These are phyloP conservation scores for Nemotelus pantherinus DNA, from an alignment of 2,888 invertebrate genomes.

Conservation along the genomic window DNA sequence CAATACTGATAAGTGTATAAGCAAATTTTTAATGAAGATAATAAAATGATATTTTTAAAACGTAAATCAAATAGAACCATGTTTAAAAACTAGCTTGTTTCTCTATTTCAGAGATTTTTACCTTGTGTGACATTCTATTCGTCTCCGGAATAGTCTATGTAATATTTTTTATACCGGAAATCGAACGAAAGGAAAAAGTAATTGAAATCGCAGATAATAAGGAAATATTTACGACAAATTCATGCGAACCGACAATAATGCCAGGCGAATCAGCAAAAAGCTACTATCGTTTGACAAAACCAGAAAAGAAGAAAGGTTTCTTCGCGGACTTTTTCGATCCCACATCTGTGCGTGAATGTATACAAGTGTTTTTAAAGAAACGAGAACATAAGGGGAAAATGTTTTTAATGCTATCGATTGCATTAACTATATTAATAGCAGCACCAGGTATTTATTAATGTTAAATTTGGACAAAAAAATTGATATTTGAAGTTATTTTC, in stretches of 20 bases:
- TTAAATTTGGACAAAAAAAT: not conserved
- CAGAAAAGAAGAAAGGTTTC: conserved; percentile 52
- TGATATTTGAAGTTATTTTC: not conserved
- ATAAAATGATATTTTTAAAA: too few relatives aligned
- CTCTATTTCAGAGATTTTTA: conserved; percentile 59
- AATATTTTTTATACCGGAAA: conserved; percentile 61
- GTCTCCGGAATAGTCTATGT: conserved; percentile 61
- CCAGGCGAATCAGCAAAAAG: conserved; percentile 17
- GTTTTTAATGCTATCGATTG: conserved; percentile 56
- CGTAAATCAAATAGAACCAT: not conserved
- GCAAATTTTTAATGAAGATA: too few relatives aligned
- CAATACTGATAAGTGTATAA: conserved; percentile 1
- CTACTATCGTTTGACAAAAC: conserved; percentile 7
- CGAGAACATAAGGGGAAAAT: conserved; percentile 60
- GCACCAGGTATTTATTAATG: conserved; percentile 17
- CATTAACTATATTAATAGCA: conserved; percentile 48
- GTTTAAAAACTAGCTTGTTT: not conserved
- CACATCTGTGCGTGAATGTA: conserved; percentile 59
- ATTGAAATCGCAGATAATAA: conserved; percentile 48
- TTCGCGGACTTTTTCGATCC: conserved; percentile 62
- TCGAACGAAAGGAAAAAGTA: conserved; percentile 46
- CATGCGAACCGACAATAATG: conserved; percentile 48
- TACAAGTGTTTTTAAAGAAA: conserved; percentile 59
- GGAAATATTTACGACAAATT: conserved; percentile 33
- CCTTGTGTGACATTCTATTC: conserved; percentile 60